Evolutionary conservation across 2,888 invertebrate species (phyloP), one percentile per base, ranked within the genome.

Genomic region (Drosophila bunnanda): DNA sequence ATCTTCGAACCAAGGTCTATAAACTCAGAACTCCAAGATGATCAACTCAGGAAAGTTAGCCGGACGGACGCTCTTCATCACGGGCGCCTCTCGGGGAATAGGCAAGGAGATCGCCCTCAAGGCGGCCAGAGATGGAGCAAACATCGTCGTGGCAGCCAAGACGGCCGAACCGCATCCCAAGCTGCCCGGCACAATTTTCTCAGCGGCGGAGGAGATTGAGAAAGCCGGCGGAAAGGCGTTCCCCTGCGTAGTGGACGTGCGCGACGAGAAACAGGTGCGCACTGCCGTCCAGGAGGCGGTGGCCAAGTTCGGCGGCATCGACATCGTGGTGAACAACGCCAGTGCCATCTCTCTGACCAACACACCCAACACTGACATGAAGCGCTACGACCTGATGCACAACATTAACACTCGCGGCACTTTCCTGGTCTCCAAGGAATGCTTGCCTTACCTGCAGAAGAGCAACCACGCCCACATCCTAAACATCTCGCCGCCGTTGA

Each of bases 381-480:
- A 99, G 93, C 94, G 95, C 92, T 99, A 97, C 91, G 99, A 99
- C 93, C 94, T 99, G 46, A 99, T 99, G 99, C 97, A 98, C 90
- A 95, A 94, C 68, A 95, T 99, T 81, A 99, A 99, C 93, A 96
- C 98, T 0, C 94, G 99, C 80, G 99, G 99, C 79, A 99, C 99
- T 1, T 99, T 97, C 92, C 93, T 99, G 66, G 97, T 97, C 96
- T 98, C 99, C 0, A 98, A 98, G 91, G 93, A 95, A 53, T 98
- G 98, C 91, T 90, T 99, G 76, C 99, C 99, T 0, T 94, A 97
- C 89, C 93, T 99, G 84, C 94, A 96, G 91, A 97, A 97, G 90
- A 96, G 97, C 78, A 94, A 95, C 70, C 98, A 98, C 92, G 96
- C 98, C 0, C 99, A 99, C 90, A 98, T 99, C 79, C 93, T 99